phyloP scores from a whole-genome alignment of 2,113 vertebrate species.

The Nothoprocta pentlandii region DNA sequence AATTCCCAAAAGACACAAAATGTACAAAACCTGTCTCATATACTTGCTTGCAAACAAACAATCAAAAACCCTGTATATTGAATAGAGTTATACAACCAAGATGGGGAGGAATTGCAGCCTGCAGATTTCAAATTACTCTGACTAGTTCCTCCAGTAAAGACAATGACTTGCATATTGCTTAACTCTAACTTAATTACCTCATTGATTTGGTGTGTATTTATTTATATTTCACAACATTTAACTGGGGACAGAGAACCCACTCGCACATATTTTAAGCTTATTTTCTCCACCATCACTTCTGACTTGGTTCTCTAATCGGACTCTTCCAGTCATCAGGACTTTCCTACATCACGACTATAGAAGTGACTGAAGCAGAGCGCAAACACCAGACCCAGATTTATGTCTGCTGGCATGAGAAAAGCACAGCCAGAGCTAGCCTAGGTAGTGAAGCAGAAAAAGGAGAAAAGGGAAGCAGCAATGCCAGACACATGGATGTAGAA shows the following conservation, averaged over 20 bases:
- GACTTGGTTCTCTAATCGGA: neutral
- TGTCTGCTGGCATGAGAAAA: neutral
- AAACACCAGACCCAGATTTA: neutral
- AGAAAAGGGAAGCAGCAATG: neutral
- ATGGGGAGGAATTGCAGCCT: neutral
- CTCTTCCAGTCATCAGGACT: neutral
- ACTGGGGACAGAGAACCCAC: neutral
- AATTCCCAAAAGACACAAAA: slow-evolving; percentile 35
- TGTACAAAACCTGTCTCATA: neutral
- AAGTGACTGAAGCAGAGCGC: neutral
- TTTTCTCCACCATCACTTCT: neutral
- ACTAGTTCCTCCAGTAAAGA: neutral
- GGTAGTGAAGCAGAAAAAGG: neutral
- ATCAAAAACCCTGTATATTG: neutral
- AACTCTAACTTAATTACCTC: neutral
- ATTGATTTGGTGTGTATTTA: neutral
- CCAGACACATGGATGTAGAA: neutral
- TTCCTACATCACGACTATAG: neutral
- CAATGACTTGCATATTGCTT: neutral
- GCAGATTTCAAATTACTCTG: neutral
- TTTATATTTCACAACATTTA: neutral
- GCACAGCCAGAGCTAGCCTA: neutral
- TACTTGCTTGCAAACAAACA: neutral
- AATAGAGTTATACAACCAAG: neutral
- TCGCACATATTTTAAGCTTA: neutral